These are phyloP conservation scores for Drosophila punjabiensis DNA, from an alignment of 1,140 invertebrate species.

Conservation along the genomic window DNA sequence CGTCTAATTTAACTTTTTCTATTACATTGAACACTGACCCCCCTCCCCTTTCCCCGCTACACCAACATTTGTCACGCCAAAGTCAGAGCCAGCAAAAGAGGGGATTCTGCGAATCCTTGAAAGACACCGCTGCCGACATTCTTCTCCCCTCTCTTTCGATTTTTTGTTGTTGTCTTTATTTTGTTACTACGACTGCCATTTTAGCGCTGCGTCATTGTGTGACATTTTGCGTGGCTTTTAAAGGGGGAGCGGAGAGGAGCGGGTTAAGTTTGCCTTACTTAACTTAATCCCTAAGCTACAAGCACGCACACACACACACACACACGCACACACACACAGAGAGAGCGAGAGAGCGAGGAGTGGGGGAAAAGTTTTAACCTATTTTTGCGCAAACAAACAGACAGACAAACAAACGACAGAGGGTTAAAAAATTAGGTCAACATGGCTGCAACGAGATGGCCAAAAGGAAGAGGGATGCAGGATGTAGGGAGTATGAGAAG, in stretches of 20 bases:
- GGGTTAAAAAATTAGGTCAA: slow-evolving; percentile 62
- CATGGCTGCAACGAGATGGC: slow-evolving; percentile 43
- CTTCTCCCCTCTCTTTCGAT: not conserved
- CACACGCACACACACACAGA: not conserved
- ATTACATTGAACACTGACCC: slow-evolving; percentile 71
- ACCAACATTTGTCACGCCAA: slow-evolving; percentile 66
- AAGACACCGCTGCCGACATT: slow-evolving; percentile 53
- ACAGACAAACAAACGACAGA: slow-evolving; percentile 62
- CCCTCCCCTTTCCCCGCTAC: not conserved
- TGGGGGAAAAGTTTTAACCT: slow-evolving; percentile 69
- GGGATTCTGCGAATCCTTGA: slow-evolving; percentile 58
- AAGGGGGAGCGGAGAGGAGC: not conserved
- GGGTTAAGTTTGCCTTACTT: slow-evolving; percentile 63
- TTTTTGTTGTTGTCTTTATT: not conserved
- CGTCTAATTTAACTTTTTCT: slow-evolving; percentile 82
- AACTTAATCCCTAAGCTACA: slow-evolving; percentile 57
- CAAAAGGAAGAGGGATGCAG: not conserved
- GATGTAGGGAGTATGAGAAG: not conserved
- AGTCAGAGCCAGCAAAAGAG: slow-evolving; percentile 25
- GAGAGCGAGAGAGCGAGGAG: not conserved
- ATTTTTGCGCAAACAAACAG: slow-evolving; percentile 70
- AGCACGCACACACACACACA: slow-evolving; percentile 20
- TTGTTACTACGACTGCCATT: slow-evolving; percentile 57
- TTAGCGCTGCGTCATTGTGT: slow-evolving; percentile 75
- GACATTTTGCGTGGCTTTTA: slow-evolving; percentile 62